Base-by-base conservation (phyloP, 1,140 invertebrate species). In the Druon quercuslanigerum region DNA sequence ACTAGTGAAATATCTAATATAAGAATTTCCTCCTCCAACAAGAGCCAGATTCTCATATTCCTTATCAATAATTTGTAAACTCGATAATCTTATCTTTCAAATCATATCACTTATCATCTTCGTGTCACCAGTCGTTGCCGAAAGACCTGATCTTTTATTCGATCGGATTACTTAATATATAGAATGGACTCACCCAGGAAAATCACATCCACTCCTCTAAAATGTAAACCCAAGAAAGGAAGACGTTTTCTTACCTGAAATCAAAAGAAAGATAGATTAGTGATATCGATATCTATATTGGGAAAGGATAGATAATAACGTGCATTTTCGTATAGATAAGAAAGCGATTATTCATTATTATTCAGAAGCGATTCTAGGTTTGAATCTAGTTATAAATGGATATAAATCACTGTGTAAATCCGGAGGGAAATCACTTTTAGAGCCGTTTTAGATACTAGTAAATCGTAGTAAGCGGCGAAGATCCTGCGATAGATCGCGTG, bases 401-500 rank as follows among this genome's bases (percentile, higher is more conserved):
- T 60, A 60, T 60, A 60, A 60, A 60, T 57, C 56, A 40, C 4
- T 14, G 13, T 40, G 33, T 66, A 66, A 66, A 66, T 66, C 60
- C 46, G 25, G 12, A 13, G 25, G 5, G 25, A 66, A 66, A 66
- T 66, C 60, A 66, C 60, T 66, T 66, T 66, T 40, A 66, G 60
- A 40, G 13, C 25, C 40, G 60, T 66, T 66, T 40, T n/a, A 66
- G 60, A 66, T 66, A 66, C 33, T 66, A 66, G 60, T 66, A 66
- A 66, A 46, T 66, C 25, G 20, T 2, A 66, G 57, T 33, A n/a
- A 25, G 60, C 33, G 25, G 40, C 40, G 25, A 40, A 66, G 60
- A 66, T 66, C 14, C 33, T 40, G 25, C 20, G 33, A 66, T 66
- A 20, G 70, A 79, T 79, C 77, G 77, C 77, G 77, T 79, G 77